Base-by-base conservation (phyloP, 2,797 vertebrate genomes). In the Cirrhinus molitorella region DNA sequence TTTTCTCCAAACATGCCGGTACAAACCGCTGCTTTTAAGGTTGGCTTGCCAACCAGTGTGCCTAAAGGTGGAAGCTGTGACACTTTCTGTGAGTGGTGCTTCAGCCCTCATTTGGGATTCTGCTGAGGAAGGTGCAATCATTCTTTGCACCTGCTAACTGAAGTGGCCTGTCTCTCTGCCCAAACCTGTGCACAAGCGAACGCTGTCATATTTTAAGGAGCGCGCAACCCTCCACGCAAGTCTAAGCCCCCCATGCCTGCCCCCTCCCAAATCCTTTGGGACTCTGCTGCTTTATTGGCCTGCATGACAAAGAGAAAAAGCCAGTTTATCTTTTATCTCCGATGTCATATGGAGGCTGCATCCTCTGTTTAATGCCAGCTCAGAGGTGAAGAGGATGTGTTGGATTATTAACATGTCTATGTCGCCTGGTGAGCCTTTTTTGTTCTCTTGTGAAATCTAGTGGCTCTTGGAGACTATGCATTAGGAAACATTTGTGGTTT, bases 101-200 rank as follows among this genome's bases (percentile, higher is more conserved):
- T 79, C 55, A 17, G 59, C 45, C 68, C 84, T 87, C 83, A 65
- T 55, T 83, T 77, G 80, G 81, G 49, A 87, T 85, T 86, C 73
- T 76, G 83, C 83, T 81, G 73, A 87, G 80, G 59, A 68, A 76
- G 70, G 80, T 68, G 47, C 61, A 78, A 70, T 83, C 72, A 80
- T 53, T 34, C 7, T 43, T 49, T 82, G 70, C 76, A 86, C 72
- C 88, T 86, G 83, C 77, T 85, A 71, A 72, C 61, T 85, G 68
- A 81, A 87, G 55, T 82, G 75, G 51, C 84, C 71, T 68, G 82
- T 85, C 85, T 74, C 57, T 81, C 61, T 80, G 28, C 21, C 66
- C 53, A 66, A 65, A 61, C 72, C 49, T 74, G 49, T 75, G 59
- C 40, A 31, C 51, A 66, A 67, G 17, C 13, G 23, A 77, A 77